Evolutionary conservation across 1,140 invertebrate genomes (phyloP).

Genomic region (Drosophila lowei): DNA sequence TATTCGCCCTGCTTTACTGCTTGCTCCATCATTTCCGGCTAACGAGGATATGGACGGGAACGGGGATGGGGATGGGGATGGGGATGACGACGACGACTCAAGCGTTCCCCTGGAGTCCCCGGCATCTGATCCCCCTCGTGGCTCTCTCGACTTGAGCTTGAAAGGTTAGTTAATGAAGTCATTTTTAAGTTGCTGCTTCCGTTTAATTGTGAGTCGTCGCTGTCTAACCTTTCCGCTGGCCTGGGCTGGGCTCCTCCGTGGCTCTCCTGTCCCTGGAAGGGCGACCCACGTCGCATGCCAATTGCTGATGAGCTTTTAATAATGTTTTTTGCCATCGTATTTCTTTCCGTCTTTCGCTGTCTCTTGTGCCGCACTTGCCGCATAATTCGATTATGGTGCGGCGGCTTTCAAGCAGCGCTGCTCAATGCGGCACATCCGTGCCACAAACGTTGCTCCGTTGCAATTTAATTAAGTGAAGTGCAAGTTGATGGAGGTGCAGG

Average conservation of each 20-base stretch:
- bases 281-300: conserved; percentile 61
- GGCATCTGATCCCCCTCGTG: conserved; percentile 13
- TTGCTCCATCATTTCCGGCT: conserved; percentile 25
- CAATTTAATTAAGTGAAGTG: conserved; percentile 80
- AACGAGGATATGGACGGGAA: neutral
- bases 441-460: conserved; percentile 65
- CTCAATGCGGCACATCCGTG: conserved; percentile 63
- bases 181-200: conserved; percentile 72
- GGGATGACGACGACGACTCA: conserved; percentile 2
- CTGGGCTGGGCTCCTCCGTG: neutral
- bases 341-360: conserved; percentile 41
- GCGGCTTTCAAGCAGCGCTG: conserved; percentile 66
- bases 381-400: conserved; percentile 77
- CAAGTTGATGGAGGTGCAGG: conserved; percentile 52
- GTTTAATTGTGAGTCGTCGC: conserved; percentile 69
- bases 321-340: conserved; percentile 76
- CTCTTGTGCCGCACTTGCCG: conserved; percentile 59
- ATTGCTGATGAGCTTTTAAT: conserved; percentile 81
- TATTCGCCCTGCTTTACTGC: conserved; percentile 10
- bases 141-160: conserved; percentile 20
- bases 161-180: conserved; percentile 76
- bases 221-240: conserved; percentile 32
- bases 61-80: neutral
- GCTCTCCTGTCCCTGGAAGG: conserved; percentile 5
- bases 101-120: neutral